Conservation (phyloP, 2,888 invertebrate genomes). For the Scaptomyza cyrtandrae region DNA sequence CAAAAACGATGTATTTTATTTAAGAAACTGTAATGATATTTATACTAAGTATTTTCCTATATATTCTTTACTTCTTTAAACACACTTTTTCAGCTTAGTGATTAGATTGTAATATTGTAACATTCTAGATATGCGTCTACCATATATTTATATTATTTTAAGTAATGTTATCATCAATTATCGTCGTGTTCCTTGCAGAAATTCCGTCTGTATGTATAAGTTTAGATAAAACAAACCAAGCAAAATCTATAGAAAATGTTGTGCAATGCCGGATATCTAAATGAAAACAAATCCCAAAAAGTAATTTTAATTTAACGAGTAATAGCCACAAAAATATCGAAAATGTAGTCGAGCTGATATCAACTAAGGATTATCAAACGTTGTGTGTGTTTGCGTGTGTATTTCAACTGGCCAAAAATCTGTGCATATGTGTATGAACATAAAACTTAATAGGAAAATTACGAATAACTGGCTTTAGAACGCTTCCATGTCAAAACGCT, state of each 20-base stretch:
- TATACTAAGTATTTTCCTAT: conserved; percentile 7
- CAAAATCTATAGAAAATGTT: conserved; percentile 23
- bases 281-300: conserved; percentile 16
- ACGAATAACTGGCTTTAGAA: conserved; percentile 23
- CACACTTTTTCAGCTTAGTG: conserved; percentile 37
- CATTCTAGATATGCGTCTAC: conserved; percentile 54
- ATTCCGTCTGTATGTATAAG: conserved; percentile 80
- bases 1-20: conserved; percentile 39
- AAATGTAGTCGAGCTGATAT: conserved; percentile 58
- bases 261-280: conserved; percentile 30
- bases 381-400: conserved; percentile 28
- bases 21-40: not conserved
- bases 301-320: conserved; percentile 19
- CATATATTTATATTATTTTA: conserved; percentile 49
- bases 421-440: conserved; percentile 27
- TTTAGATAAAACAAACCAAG: conserved; percentile 59
- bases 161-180: conserved; percentile 57
- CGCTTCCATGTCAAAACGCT: conserved; percentile 47
- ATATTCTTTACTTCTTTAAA: not conserved
- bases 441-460: conserved; percentile 13
- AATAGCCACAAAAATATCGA: conserved; percentile 15
- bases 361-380: conserved; percentile 17
- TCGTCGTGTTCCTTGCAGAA: conserved; percentile 80
- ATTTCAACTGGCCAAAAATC: conserved; percentile 45
- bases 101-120: conserved; percentile 40